Percentiles rank a stretch among this genome's conserved stretches.
Conservation (phyloP, 1,140 invertebrate genomes). For the Anastrepha obliqua region DNA sequence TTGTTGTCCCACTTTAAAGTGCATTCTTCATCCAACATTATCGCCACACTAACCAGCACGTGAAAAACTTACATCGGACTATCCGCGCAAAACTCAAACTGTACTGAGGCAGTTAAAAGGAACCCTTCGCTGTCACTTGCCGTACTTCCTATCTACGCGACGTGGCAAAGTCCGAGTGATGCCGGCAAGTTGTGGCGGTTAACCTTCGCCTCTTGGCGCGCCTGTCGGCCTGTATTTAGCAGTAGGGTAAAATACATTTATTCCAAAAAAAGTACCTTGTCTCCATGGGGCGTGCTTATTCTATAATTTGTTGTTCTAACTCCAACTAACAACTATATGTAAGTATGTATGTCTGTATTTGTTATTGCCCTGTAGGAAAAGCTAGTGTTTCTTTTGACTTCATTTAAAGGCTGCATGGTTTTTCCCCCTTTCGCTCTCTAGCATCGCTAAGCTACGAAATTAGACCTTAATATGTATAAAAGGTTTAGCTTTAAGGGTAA, state of each 20-base stretch:
- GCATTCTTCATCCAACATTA: not conserved
- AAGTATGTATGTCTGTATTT: too few relatives aligned
- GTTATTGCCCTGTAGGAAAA: too few relatives aligned
- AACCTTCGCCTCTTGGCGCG: not conserved
- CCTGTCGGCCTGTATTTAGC: not conserved
- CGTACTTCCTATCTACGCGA: not conserved
- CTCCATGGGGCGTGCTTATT: not conserved
- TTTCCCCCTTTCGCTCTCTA: too few relatives aligned
- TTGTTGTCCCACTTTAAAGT: too few relatives aligned
- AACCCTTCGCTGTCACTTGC: not conserved
- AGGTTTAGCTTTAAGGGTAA: too few relatives aligned
- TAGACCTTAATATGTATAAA: too few relatives aligned
- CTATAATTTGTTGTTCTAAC: not conserved
- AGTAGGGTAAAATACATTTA: not conserved
- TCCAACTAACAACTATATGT: not conserved
- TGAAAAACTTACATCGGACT: not conserved
- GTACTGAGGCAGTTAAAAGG: not conserved
- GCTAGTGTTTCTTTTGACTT: too few relatives aligned
- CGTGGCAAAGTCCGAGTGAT: not conserved
- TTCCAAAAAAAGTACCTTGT: too few relatives aligned
- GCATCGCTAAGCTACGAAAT: too few relatives aligned
- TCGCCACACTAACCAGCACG: not conserved
- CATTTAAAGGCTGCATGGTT: too few relatives aligned
- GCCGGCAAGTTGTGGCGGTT: slow-evolving; percentile 24
- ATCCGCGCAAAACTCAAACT: not conserved